Conservation (phyloP, 2,113 vertebrate species). For the Vidua macroura region DNA sequence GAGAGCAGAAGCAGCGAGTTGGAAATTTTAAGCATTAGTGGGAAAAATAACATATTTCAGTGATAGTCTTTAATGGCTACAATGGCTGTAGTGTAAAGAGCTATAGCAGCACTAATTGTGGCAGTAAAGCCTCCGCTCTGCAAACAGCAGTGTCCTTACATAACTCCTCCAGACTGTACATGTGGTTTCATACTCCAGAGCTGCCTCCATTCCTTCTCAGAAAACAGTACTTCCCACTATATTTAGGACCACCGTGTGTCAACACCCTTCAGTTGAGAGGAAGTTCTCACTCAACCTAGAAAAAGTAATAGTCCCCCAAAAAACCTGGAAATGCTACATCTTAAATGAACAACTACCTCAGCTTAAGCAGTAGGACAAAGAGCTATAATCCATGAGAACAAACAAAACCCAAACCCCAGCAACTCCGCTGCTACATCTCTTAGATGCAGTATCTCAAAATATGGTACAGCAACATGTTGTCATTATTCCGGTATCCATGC, state of each 20-base stretch:
- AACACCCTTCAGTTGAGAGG: slow-evolving; percentile 13
- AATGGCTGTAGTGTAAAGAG: neutral
- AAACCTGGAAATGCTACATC: neutral
- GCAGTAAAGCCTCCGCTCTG: slow-evolving; percentile 1
- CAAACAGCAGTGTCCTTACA: neutral
- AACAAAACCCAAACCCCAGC: neutral
- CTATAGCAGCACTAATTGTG: neutral
- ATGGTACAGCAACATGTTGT: fast-evolving
- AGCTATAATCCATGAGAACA: neutral
- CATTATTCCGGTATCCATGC: neutral
- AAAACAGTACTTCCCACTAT: slow-evolving; percentile 37
- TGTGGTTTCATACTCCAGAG: slow-evolving; percentile 8
- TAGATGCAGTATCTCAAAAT: neutral
- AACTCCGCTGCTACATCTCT: neutral
- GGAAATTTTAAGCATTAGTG: neutral
- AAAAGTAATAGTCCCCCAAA: neutral
- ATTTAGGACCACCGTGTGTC: slow-evolving; percentile 33
- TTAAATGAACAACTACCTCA: neutral
- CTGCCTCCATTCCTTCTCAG: slow-evolving; percentile 18
- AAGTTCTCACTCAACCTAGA: slow-evolving; percentile 32
- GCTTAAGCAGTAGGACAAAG: neutral
- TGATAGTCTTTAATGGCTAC: neutral
- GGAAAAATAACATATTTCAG: neutral
- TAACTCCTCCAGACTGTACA: slow-evolving; percentile 27
- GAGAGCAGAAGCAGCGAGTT: neutral